phyloP scores from a whole-genome alignment of 2,113 vertebrate genomes.

The Poecilia latipinna region DNA sequence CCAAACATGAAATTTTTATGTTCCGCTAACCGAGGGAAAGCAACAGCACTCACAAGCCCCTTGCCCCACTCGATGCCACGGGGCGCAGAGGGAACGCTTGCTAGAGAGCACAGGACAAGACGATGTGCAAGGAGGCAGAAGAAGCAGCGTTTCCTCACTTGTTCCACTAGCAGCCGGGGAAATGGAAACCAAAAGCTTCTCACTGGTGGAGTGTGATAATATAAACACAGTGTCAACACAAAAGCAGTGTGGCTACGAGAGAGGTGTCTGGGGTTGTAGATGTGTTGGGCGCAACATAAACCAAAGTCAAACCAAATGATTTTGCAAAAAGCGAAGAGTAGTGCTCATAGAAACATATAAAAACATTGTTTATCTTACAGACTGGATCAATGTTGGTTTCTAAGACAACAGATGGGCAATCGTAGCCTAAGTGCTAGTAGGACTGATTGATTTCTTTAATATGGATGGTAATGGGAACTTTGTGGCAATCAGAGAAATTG shows the following conservation, averaged over 20 bases:
- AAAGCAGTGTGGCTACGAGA: background rate
- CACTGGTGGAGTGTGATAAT: background rate
- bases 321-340: too few species aligned
- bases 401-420: too few species aligned
- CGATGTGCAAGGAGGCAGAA: constrained; percentile 50
- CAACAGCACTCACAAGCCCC: constrained; percentile 15
- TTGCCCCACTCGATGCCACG: constrained; percentile 18
- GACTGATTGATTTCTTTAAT: too few species aligned
- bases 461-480: too few species aligned
- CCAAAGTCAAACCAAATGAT: too few species aligned
- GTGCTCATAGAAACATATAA: too few species aligned
- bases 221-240: constrained; percentile 5
- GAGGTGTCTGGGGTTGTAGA: background rate
- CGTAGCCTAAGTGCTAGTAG: too few species aligned
- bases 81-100: constrained; percentile 46
- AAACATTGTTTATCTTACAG: too few species aligned
- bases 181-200: constrained; percentile 36
- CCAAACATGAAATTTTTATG: constrained; percentile 37
- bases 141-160: constrained; percentile 18
- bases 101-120: constrained; percentile 49
- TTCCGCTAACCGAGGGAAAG: background rate
- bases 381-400: too few species aligned
- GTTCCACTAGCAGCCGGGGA: constrained; percentile 25
- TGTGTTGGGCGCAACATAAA: constrained; percentile 1
- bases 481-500: too few species aligned